Base-by-base conservation (phyloP, 2,113 vertebrate species). In the Hepsetus odoe region DNA sequence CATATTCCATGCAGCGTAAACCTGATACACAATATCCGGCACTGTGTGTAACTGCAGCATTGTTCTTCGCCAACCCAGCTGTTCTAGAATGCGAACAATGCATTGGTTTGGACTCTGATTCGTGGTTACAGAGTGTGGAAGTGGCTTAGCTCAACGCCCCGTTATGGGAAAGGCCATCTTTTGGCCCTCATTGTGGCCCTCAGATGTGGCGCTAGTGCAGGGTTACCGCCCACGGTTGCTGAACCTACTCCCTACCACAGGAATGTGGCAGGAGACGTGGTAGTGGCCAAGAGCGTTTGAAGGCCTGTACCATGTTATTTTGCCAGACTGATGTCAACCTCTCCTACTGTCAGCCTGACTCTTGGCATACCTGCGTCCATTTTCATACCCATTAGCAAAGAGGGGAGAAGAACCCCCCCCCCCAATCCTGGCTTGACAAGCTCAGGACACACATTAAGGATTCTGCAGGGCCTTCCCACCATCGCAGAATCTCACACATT, bases 231-330 rank as follows among this genome's bases (percentile, higher is more conserved):
- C 62, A 59, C 38, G 33, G 64, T 56, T 51, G 11, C 46, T 24
- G 26, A 49, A 42, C 33, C 69, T 7, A 24, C n/a, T 61, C 42
- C 64, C 59, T 6, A 30, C 46, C 59, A 35, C 49, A 72, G 73
- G 73, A 81, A 81, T 81, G 73, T 8, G 32, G n/a, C 16, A 66
- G 73, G 46, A 71, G 72, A 80, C 38, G 61, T 62, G 70, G 69
- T 65, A 68, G 80, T 67, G 38, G 49, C 66, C 55, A 70, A 64
- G 22, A 16, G 38, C 30, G 38, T 83, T 42, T 67, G 77, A 80
- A 40, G 26, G 49, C 44, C 51, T 46, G 38, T 0, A 24, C 59
- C 26, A 14, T 68, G 65, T 53, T 67, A 73, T 67, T 67, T 12
- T 28, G 22, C 56, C 3, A 58, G 22, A 46, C 3, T 53, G 61